Evolutionary conservation across 2,797 vertebrate genomes (phyloP), one percentile per base, ranked within the genome.

Genomic region (Brachyalestes nurse): DNA sequence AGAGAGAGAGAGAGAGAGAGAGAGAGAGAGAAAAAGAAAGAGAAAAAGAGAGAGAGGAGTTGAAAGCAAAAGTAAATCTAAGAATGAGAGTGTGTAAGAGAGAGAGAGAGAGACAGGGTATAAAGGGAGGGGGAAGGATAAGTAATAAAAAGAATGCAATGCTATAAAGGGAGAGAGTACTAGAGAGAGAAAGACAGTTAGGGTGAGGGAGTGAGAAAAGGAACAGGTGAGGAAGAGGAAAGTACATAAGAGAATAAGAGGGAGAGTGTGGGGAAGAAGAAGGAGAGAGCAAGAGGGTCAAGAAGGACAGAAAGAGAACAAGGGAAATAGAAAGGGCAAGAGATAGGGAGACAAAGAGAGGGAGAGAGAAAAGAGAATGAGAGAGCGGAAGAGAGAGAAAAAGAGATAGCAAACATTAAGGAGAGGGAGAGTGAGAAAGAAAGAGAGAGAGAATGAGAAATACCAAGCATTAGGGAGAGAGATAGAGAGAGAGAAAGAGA

Each of bases 1-100:
- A 40, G 85, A 84, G 84, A 60, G 78, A 69, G 28, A 55, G 58
- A 0, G 0, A 28, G 49, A 19, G 19, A 69, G 17, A 42, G 78
- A 70, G 19, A 34, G 6, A 61, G 21, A 4, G 25, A 3, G 17
- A 38, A 23, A 42, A 12, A 25, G 5, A 19, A 23, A 58, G 34
- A 42, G 23, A 42, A 28, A 57, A 47, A 65, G 28, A 19, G 49
- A 23, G 57, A 58, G 9, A 23, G 57, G 2, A 25, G 9, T 21
- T 13, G 58, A n/a, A 5, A 34, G 17, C 42, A 0, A 21, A n/a
- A 38, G 10, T 6, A 62, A 23, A 9, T 8, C 2, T 19, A 6
- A 60, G 57, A 25, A 25, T 4, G 2, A 2, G 19, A 13, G 21
- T 4, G 57, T 2, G 57, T 12, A 21, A 77, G 62, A 40, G 47